Conservation (phyloP, 2,888 invertebrate genomes). For the Chloromyia formosa region DNA sequence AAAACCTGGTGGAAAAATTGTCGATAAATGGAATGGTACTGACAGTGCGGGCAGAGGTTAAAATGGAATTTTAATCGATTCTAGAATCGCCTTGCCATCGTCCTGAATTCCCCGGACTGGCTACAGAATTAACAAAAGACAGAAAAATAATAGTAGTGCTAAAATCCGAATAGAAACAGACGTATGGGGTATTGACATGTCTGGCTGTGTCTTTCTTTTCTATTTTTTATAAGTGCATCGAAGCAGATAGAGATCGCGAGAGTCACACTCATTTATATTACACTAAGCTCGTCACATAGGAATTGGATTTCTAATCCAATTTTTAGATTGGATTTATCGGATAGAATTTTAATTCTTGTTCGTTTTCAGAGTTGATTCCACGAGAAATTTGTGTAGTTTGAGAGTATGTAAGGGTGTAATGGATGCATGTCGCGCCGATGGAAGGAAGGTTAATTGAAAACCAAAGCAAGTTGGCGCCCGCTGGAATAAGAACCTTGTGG, state of each 20-base stretch:
- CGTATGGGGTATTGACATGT: slow-evolving; percentile 24
- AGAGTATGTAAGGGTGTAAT: background rate
- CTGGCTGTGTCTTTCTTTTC: background rate
- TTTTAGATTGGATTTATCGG: slow-evolving; percentile 24
- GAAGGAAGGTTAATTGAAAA: background rate
- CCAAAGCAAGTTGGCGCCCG: background rate
- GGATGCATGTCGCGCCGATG: background rate
- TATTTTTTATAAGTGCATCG: background rate
- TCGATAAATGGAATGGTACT: background rate
- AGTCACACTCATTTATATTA: slow-evolving; percentile 4
- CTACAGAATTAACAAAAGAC: too few species aligned
- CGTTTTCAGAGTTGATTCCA: background rate
- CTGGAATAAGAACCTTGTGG: too few species aligned
- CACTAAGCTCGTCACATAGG: slow-evolving; percentile 15
- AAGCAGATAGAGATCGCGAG: background rate
- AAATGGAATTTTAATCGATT: slow-evolving; percentile 39
- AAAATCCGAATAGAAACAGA: too few species aligned
- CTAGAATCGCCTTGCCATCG: background rate
- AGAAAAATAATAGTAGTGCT: background rate
- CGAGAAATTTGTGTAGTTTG: background rate
- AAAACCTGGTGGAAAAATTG: slow-evolving; percentile 5
- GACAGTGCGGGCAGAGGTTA: slow-evolving; percentile 17
- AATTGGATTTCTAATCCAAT: slow-evolving; percentile 39
- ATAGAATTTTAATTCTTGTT: slow-evolving; percentile 7
- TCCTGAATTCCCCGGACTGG: too few species aligned